Base-by-base conservation (phyloP, 1,140 invertebrate species). In the Platorchestia sp. region DNA sequence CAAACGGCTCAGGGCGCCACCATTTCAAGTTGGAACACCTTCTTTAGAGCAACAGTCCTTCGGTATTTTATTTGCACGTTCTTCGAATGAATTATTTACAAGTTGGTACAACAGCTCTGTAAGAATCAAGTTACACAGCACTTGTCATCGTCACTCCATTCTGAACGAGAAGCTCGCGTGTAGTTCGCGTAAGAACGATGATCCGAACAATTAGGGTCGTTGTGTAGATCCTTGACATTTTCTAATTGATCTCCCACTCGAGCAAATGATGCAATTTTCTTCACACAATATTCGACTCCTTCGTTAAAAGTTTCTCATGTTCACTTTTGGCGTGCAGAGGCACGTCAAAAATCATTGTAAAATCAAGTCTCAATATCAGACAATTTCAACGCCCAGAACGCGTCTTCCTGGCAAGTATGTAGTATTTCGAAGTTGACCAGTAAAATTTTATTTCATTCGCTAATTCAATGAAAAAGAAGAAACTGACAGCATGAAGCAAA, bases 1-100 rank as follows among this genome's bases (percentile, higher is more conserved):
- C 87, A 89, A 89, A 89, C 87, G 43, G 41, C 59, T 89, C 87
- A 89, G 87, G 87, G 40, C 41, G 87, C 87, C 87, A 75, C 27
- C 27, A 19, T 75, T 75, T 75, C 59, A 75, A 75, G 59, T 75
- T 75, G 6, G 19, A 19, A 51, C 19, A 51, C 6, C 19, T 51
- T 51, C 47, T 51, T n/a, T 51, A 51, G 19, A 51, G 59, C 59
- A 75, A 75, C 59, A 10, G 14, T 75, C 36, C 59, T 22, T 75
- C 59, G 3, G 27, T 75, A 22, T 75, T 75, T 75, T 3, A 75
- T 75, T 75, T 27, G 59, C 59, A 19, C 59, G 59, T 75, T 36
- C 59, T 75, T 10, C 59, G 59, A 75, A 75, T 19, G 36, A 75
- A 27, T 75, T 10, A 3, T 75, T 75, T 75, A 75, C 27, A 14